phyloP scores from a whole-genome alignment of 2,797 vertebrate species.

The Cossypha polioptera region DNA sequence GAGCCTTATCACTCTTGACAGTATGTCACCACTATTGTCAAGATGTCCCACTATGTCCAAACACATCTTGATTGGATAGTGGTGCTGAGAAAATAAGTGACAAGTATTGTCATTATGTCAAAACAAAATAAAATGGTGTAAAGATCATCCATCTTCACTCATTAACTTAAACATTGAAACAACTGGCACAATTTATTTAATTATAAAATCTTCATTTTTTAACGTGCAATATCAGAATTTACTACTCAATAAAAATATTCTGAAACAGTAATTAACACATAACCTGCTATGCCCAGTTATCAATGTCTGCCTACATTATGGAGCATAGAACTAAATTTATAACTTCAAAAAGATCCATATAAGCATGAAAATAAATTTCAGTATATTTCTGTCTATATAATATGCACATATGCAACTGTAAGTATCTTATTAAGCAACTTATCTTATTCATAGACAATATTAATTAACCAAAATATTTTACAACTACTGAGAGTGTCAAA shows the following conservation, averaged over 20 bases:
- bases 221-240: neutral
- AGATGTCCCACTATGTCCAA: neutral
- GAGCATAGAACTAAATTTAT: neutral
- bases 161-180: neutral
- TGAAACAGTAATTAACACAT: neutral
- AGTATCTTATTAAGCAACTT: neutral
- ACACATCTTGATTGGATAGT: neutral
- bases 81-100: neutral
- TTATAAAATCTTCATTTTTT: neutral
- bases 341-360: neutral
- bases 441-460: neutral
- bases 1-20: neutral
- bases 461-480: constrained; percentile 32
- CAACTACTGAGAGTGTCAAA: constrained; percentile 59
- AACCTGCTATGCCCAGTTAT: neutral
- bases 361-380: neutral
- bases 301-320: neutral
- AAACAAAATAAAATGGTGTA: neutral
- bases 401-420: neutral
- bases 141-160: neutral
- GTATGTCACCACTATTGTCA: neutral
- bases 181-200: neutral
- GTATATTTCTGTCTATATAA: neutral
- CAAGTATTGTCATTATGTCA: neutral
- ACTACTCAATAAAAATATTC: neutral